Conservation (phyloP, 2,888 invertebrate genomes). For the Caenorhabditis uteleia region DNA sequence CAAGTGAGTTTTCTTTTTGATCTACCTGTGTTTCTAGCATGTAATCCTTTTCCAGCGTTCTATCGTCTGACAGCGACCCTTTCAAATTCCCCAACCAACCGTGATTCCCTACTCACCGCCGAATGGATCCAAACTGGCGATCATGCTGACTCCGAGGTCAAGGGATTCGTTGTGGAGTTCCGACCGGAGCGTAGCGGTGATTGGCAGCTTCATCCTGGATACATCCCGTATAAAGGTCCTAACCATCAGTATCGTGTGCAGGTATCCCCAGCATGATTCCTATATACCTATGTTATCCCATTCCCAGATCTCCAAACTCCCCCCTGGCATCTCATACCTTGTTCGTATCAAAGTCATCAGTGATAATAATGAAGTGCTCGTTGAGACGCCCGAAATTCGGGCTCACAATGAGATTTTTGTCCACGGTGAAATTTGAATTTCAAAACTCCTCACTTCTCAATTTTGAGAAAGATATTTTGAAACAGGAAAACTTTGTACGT, state of each 20-base stretch:
- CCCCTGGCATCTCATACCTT: conserved; percentile 68
- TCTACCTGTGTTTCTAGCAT: too few relatives aligned
- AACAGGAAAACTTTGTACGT: too few relatives aligned
- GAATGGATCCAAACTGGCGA: conserved; percentile 70
- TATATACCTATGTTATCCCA: too few relatives aligned
- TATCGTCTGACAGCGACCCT: too few relatives aligned
- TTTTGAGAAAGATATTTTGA: too few relatives aligned
- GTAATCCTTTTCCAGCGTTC: too few relatives aligned
- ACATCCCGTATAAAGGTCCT: conserved; percentile 70
- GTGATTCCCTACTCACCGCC: conserved; percentile 68
- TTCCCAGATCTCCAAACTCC: conserved; percentile 68
- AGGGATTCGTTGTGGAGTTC: conserved; percentile 69
- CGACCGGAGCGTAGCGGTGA: conserved; percentile 64
- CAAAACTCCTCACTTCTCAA: too few relatives aligned
- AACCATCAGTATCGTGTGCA: conserved; percentile 69
- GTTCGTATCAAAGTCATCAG: conserved; percentile 69
- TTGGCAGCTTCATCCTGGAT: conserved; percentile 69
- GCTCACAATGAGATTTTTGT: conserved; percentile 69
- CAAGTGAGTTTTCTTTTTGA: too few relatives aligned
- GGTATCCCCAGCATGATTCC: too few relatives aligned
- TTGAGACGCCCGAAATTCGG: conserved; percentile 69
- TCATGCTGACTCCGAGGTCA: conserved; percentile 67
- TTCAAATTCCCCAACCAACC: too few relatives aligned
- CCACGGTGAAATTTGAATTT: too few relatives aligned
- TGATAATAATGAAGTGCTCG: conserved; percentile 66